phyloP scores from a whole-genome alignment of 1,140 invertebrate genomes.

The Choristoneura fumiferana region DNA sequence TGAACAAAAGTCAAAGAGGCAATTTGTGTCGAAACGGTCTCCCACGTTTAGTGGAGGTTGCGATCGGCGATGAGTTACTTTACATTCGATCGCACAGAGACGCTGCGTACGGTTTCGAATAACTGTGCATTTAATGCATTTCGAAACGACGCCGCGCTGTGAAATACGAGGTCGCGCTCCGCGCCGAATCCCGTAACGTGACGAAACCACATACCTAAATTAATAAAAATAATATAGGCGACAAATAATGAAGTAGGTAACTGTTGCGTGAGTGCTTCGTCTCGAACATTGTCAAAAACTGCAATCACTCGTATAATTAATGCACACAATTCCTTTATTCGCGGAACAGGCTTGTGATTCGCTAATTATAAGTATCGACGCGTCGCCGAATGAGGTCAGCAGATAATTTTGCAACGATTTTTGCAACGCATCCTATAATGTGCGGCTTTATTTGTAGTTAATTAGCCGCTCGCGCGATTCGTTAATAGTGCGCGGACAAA shows the following conservation, averaged over 20 bases:
- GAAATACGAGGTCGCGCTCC: constrained; percentile 67
- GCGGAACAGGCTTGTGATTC: constrained; percentile 64
- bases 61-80: constrained; percentile 26
- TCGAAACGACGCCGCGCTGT: constrained; percentile 72
- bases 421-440: constrained; percentile 32
- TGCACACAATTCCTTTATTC: constrained; percentile 22
- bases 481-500: constrained; percentile 53
- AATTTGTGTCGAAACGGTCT: constrained; percentile 9
- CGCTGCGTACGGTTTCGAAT: constrained; percentile 55
- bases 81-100: constrained; percentile 48
- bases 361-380: constrained; percentile 54
- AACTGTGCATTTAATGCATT: constrained; percentile 75
- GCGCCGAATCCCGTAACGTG: constrained; percentile 60
- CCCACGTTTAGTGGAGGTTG: constrained; percentile 1
- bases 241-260: constrained; percentile 4
- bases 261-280: background rate
- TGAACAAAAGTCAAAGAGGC: constrained; percentile 27
- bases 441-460: constrained; percentile 41
- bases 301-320: constrained; percentile 19
- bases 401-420: constrained; percentile 40
- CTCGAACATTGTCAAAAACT: background rate
- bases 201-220: constrained; percentile 74
- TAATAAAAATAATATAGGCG: constrained; percentile 29
- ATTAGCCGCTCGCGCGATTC: constrained; percentile 51
- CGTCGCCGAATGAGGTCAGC: background rate